Conservation (phyloP, 2,113 vertebrate species). For the Tricholaema leucomelas region DNA sequence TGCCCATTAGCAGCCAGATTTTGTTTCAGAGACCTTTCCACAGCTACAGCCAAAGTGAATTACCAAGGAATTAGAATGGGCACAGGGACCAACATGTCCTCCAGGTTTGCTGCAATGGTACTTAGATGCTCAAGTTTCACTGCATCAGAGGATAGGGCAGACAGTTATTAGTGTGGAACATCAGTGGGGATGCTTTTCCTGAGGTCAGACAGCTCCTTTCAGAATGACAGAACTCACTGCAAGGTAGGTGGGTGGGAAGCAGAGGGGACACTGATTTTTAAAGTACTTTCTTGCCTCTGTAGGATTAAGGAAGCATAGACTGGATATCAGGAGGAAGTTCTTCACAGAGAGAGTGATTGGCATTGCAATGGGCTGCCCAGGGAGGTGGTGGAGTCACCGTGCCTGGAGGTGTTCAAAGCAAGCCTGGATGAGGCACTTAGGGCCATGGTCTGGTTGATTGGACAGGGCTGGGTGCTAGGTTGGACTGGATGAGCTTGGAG, state of each 20-base stretch:
- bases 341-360: no score
- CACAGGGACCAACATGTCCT: neutral
- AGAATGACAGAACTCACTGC: conserved; percentile 23
- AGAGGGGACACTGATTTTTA: conserved; percentile 46
- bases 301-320: conserved; percentile 30
- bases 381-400: no score
- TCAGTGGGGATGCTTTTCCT: conserved; percentile 35
- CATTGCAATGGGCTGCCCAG: no score
- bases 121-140: conserved; percentile 54
- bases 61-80: conserved; percentile 16
- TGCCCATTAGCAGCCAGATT: neutral
- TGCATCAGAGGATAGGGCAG: conserved; percentile 31
- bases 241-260: conserved; percentile 33
- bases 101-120: neutral
- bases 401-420: no score
- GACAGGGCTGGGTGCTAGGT: no score
- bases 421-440: no score
- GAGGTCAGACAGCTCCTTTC: conserved; percentile 36
- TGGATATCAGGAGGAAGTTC: no score
- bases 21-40: neutral
- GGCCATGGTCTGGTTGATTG: no score
- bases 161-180: conserved; percentile 32
- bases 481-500: no score
- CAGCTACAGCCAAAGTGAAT: neutral
- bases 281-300: conserved; percentile 20